phyloP scores from a whole-genome alignment of 2,113 vertebrate genomes.

The Daphoenositta chrysoptera region DNA sequence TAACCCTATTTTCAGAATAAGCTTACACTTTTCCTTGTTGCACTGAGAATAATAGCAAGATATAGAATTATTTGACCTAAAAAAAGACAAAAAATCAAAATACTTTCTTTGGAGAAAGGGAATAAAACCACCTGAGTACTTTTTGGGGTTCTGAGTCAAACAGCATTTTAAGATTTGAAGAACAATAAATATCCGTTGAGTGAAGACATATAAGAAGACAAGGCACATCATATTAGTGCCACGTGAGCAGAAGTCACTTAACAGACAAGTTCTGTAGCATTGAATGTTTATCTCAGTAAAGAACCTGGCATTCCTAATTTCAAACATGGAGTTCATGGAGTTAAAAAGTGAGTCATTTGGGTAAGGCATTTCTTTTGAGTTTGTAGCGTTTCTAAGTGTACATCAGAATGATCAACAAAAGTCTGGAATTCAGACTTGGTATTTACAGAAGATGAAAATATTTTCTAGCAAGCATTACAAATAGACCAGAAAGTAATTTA shows the following conservation, averaged over 20 bases:
- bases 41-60: not conserved
- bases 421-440: not conserved
- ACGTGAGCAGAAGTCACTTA: conserved; percentile 9
- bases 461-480: not conserved
- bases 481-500: conserved; percentile 53
- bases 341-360: not conserved
- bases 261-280: not conserved
- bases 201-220: not conserved
- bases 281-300: not conserved
- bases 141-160: not conserved
- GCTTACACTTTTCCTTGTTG: not conserved
- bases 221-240: not conserved
- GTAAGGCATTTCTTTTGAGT: not conserved
- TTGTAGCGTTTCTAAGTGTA: not conserved
- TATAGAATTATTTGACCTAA: not conserved
- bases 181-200: not conserved
- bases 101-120: not conserved
- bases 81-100: not conserved
- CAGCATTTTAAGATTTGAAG: not conserved
- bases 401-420: not conserved
- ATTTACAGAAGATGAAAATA: conserved; percentile 22
- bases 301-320: not conserved
- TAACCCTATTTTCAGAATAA: not conserved
- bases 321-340: not conserved
- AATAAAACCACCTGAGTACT: not conserved